These are phyloP conservation scores for Leptodactylus fuscus DNA, from an alignment of 2,113 vertebrate genomes.

Conservation along the genomic window DNA sequence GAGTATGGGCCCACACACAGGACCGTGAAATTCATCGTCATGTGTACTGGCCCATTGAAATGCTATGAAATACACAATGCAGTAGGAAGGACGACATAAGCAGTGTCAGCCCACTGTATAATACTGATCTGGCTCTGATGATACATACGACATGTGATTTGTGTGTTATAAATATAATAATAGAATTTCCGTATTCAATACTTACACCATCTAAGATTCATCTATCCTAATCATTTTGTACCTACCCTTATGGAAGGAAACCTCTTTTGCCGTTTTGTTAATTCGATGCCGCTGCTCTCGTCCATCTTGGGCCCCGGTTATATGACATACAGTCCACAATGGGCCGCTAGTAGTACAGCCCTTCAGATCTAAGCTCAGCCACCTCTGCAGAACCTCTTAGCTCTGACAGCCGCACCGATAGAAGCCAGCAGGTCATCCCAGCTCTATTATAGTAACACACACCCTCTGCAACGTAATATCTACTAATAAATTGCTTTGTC, in stretches of 20 bases:
- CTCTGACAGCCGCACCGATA: neutral
- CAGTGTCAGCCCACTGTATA: too few relatives aligned
- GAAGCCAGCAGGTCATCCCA: neutral
- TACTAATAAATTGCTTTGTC: conserved; percentile 41
- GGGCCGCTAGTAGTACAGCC: neutral
- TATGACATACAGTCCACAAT: neutral
- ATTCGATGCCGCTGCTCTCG: neutral
- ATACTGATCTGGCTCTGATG: too few relatives aligned
- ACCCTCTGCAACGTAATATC: conserved; percentile 21
- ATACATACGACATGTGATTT: too few relatives aligned
- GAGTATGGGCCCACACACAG: too few relatives aligned
- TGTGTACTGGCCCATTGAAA: too few relatives aligned
- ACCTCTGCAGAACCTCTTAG: neutral
- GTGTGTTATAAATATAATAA: too few relatives aligned
- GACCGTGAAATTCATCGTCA: too few relatives aligned
- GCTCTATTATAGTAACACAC: conserved; percentile 32
- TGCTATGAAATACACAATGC: too few relatives aligned
- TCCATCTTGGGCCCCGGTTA: conserved; percentile 22
- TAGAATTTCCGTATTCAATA: too few relatives aligned
- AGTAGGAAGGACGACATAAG: too few relatives aligned
- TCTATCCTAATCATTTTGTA: neutral
- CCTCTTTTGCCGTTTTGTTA: neutral
- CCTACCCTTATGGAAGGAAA: conserved; percentile 32
- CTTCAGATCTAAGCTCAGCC: neutral
- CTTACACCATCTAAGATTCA: too few relatives aligned